Conservation (phyloP, 1,140 invertebrate species). For the Orussus abietinus region DNA sequence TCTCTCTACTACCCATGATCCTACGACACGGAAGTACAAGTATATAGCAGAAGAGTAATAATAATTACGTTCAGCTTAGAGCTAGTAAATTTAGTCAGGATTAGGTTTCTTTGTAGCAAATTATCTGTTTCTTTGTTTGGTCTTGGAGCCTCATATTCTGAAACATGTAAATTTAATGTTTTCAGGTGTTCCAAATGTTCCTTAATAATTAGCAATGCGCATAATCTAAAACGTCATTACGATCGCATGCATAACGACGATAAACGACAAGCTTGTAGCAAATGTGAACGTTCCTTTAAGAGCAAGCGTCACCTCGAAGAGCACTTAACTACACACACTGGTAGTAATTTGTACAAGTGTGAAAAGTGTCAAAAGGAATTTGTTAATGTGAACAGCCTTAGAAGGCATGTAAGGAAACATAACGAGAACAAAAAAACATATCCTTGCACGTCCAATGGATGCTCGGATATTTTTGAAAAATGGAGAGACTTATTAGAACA, state of each 20-base stretch:
- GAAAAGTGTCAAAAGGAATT: slow-evolving; percentile 8
- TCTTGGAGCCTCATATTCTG: background rate
- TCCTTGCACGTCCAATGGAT: slow-evolving; percentile 16
- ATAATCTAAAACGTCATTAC: slow-evolving; percentile 33
- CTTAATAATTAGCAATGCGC: slow-evolving; percentile 19
- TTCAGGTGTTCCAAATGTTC: slow-evolving; percentile 26
- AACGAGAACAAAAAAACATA: slow-evolving; percentile 16
- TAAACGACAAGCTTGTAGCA: slow-evolving; percentile 23
- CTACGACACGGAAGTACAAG: too few species aligned
- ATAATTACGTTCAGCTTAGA: slow-evolving; percentile 5
- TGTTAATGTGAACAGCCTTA: slow-evolving; percentile 4
- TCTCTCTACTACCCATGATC: slow-evolving; percentile 13
- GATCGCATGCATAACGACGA: slow-evolving; percentile 20
- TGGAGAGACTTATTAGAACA: slow-evolving; percentile 17
- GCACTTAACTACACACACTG: slow-evolving; percentile 18
- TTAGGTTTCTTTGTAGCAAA: background rate
- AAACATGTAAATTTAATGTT: slow-evolving; percentile 6
- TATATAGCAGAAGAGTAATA: too few species aligned
- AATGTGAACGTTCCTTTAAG: slow-evolving; percentile 26
- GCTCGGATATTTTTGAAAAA: slow-evolving; percentile 21
- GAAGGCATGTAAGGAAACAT: slow-evolving; percentile 21
- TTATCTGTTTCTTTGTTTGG: background rate
- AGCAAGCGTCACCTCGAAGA: slow-evolving; percentile 22
- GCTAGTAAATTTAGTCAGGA: slow-evolving; percentile 9
- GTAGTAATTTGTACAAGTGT: slow-evolving; percentile 6